These are phyloP conservation scores for Halocynthia aurantium DNA, from an alignment of 23 tunicate genomes.

Conservation along the genomic window DNA sequence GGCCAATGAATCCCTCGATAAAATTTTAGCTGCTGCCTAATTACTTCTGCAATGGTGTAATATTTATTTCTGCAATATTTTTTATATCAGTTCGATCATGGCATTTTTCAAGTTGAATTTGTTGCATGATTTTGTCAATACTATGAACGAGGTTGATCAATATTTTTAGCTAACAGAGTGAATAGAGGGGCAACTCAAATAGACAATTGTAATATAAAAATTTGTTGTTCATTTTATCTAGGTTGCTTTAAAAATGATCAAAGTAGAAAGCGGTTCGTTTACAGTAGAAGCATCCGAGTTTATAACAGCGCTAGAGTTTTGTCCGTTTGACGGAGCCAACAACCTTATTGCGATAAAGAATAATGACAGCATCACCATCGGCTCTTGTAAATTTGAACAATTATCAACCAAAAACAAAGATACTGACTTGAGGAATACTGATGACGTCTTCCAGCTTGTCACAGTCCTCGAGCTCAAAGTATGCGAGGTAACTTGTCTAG, in stretches of 20 bases:
- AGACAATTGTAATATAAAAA: too few species aligned
- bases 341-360: conserved; percentile 55
- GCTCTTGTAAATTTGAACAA: conserved; percentile 26
- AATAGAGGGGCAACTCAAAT: too few species aligned
- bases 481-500: conserved; percentile 35
- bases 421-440: neutral
- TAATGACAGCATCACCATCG: conserved; percentile 26
- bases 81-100: too few species aligned
- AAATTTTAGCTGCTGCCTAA: conserved; percentile 14
- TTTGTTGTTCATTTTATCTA: too few species aligned
- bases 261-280: neutral
- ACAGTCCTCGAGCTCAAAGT: neutral
- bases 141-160: too few species aligned
- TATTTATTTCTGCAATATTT: too few species aligned
- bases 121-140: too few species aligned
- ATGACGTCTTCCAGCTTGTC: neutral
- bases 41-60: too few species aligned
- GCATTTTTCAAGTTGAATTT: too few species aligned
- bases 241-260: neutral
- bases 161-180: too few species aligned
- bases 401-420: neutral
- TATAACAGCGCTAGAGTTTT: conserved; percentile 45
- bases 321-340: conserved; percentile 61
- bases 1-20: conserved; percentile 34
- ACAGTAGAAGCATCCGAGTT: conserved; percentile 24